Base-by-base conservation (phyloP, 2,888 invertebrate genomes). In the Catocala sponsa region DNA sequence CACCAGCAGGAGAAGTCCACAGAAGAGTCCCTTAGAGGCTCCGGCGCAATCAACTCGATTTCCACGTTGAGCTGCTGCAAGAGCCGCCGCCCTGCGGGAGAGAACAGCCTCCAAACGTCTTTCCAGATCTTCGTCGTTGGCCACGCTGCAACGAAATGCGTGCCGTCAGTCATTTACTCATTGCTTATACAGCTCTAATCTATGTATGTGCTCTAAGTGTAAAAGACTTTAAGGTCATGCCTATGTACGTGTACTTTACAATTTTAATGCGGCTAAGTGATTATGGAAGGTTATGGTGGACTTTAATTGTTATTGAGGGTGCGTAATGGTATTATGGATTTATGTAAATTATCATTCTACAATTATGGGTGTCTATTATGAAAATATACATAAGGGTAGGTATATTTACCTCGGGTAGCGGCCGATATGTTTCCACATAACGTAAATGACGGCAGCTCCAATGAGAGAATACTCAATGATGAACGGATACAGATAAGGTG, bases 361-460 rank as follows among this genome's bases (percentile, higher is more conserved):
- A n/a, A 54, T 59, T 54, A 60, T 13, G 10, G 43, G 47, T 47
- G 9, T 4, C 42, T 56, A 47, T 35, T 61, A 60, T 32, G 11
- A 5, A 9, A 46, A 38, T 35, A 25, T 32, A 43, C 55, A 48
- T 43, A 62, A 10, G 50, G 10, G 7, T n/a, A 10, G n/a, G n/a
- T 63, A 69, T 81, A 83, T 78, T 92, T 92, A 97, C 96, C 97
- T 97, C 55, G 98, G 97, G 91, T 98, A 97, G 85, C 97, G 96
- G 62, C 98, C 98, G 88, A 98, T 98, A 86, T 98, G 98, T 86
- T 98, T 97, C 99, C 99, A 99, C 98, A 99, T 99, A 56, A 98
- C 98, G 88, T 98, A 99, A 81, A 99, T 97, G 46, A 99, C 98
- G 55, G 98, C 98, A 54, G 99, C 98, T 15, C 98, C 98, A 83